Evolutionary conservation across 1,140 invertebrate genomes (phyloP).

Genomic region (Zaprionus davidi): DNA sequence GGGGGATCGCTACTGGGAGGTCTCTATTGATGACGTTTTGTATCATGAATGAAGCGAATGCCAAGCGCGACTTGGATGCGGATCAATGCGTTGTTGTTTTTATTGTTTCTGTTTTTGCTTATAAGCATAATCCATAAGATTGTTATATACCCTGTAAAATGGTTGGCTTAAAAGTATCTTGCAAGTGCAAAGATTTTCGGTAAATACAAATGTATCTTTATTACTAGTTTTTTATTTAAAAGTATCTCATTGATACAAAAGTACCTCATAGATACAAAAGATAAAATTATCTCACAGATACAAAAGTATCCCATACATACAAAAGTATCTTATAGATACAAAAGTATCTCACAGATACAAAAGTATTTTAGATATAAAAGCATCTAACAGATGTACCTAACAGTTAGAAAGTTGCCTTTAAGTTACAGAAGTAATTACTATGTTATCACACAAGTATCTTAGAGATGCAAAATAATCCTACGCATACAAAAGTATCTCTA

Average conservation of each 20-base stretch:
- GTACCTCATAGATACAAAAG: neutral
- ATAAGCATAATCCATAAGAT: neutral
- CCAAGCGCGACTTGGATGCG: constrained; percentile 49
- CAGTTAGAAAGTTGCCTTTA: too few species aligned
- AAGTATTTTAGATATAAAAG: neutral
- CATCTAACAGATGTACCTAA: neutral
- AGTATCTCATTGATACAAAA: neutral
- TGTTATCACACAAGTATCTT: neutral
- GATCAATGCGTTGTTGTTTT: constrained; percentile 13
- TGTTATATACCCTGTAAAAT: neutral
- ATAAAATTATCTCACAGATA: neutral
- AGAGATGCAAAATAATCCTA: neutral
- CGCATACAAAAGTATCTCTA: neutral
- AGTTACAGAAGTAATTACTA: too few species aligned
- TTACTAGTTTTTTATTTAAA: too few species aligned
- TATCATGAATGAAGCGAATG: constrained; percentile 65
- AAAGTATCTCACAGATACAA: neutral
- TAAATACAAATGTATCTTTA: too few species aligned
- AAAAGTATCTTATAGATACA: neutral
- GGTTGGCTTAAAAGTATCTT: neutral
- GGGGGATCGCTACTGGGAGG: constrained; percentile 58
- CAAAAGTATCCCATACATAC: neutral
- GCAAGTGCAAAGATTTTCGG: too few species aligned
- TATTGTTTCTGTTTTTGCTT: constrained; percentile 30
- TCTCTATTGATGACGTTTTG: constrained; percentile 62